A percentile compares a stretch with the other conserved stretches of the same genome.
These are phyloP conservation scores for Sinocyclocheilus anophthalmus DNA, from an alignment of 2,113 vertebrate genomes.

Conservation along the genomic window DNA sequence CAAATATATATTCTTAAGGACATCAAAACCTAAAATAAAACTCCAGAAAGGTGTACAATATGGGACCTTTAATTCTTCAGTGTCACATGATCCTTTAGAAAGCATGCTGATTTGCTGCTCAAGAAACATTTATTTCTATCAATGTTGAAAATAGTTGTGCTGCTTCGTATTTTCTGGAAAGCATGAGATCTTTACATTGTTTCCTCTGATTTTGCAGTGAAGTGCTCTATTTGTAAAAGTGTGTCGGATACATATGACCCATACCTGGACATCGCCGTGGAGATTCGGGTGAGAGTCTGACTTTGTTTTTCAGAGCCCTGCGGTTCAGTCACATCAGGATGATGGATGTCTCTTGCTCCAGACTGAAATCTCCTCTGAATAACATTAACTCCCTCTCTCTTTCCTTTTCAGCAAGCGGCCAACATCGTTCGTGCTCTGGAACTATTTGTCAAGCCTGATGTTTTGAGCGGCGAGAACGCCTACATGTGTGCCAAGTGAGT, in stretches of 20 bases:
- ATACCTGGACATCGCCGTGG: slow-evolving; percentile 90
- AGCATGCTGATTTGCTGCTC: too few species aligned
- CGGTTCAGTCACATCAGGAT: not conserved
- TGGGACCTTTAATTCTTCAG: too few species aligned
- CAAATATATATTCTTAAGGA: too few species aligned
- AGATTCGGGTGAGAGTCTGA: slow-evolving; percentile 83
- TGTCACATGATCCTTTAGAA: too few species aligned
- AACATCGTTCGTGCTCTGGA: slow-evolving; percentile 90
- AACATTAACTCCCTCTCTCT: not conserved
- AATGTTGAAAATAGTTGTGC: too few species aligned
- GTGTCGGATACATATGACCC: slow-evolving; percentile 95
- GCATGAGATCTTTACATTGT: not conserved
- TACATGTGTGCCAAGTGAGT: slow-evolving; percentile 95
- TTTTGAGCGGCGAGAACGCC: slow-evolving; percentile 90
- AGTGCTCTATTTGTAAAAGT: slow-evolving; percentile 89
- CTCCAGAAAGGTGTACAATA: too few species aligned
- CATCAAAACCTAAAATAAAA: too few species aligned
- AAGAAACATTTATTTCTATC: too few species aligned
- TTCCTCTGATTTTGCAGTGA: slow-evolving; percentile 77
- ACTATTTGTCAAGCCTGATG: slow-evolving; percentile 89
- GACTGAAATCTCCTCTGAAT: not conserved
- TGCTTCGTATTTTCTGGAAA: too few species aligned
- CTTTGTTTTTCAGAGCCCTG: not conserved
- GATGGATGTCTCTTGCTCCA: not conserved
- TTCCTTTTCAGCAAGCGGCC: slow-evolving; percentile 78